Evolutionary conservation across 2,888 invertebrate species (phyloP), one percentile per base, ranked within the genome.

Genomic region (Apotomis turbidana): DNA sequence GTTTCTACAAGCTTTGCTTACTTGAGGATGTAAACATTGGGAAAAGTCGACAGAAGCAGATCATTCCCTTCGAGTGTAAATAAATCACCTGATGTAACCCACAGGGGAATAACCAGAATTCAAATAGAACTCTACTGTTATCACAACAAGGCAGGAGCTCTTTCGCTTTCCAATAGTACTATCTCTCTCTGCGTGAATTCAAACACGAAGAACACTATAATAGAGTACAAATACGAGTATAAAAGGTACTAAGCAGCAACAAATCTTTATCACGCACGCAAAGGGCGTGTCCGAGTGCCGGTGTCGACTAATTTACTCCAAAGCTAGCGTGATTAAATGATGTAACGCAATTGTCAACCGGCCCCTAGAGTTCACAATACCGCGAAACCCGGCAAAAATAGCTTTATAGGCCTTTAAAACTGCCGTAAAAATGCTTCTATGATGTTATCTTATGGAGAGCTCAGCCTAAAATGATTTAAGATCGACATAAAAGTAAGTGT

Each of bases 251-350:
- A 66, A 58, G 49, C 70, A 69, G 70, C 77, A 70, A 76, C 77
- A 79, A 85, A 83, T 80, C 80, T 77, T 78, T 76, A 82, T 80
- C 74, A 75, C 76, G 78, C 87, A 85, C 87, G 86, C 85, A 80
- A 87, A 79, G 84, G 87, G 87, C 81, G 87, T 83, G 84, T 76
- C 80, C 41, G 70, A 49, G 8, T 15, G 41, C 54, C 71, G 52
- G 71, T 59, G 74, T 70, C 71, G 61, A 54, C 76, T 79, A 80
- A 80, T 83, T 81, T 79, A 77, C 75, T 70, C 74, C 62, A 61
- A 60, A 49, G 49, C 87, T 88, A 84, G 78, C 74, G 74, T 79
- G 78, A 87, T 89, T 84, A 85, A 83, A 84, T 81, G 79, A 81
- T 68, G 72, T 68, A 79, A 80, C 76, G 76, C 76, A 66, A 73